Evolutionary conservation across 30 jellyfish, hydroid and myxozoan genomes (phyloP).

Genomic region (Aurelia aurita): DNA sequence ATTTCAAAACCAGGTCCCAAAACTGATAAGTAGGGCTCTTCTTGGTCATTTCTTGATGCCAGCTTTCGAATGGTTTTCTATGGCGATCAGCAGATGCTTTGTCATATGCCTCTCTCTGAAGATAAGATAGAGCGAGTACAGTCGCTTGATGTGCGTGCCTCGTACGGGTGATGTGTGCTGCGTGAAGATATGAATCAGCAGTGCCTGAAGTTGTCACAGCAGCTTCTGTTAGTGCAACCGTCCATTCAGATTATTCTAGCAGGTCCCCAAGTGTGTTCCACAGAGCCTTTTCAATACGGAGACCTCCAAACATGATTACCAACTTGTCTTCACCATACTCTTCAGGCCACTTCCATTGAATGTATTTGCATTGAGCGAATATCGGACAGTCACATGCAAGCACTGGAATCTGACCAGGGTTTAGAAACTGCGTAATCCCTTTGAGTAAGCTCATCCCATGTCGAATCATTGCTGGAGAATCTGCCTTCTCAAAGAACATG

Average conservation of each 20-base stretch:
- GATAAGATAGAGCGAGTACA: slow-evolving; percentile 22
- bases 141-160: slow-evolving; percentile 59
- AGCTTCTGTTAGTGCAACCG: slow-evolving; percentile 1
- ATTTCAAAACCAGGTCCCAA: slow-evolving; percentile 16
- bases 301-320: not conserved
- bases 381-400: slow-evolving; percentile 26
- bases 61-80: not conserved
- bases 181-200: slow-evolving; percentile 51
- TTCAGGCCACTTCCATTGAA: not conserved
- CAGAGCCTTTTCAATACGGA: not conserved
- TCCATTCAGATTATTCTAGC: slow-evolving; percentile 4
- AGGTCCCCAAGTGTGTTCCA: slow-evolving; percentile 18
- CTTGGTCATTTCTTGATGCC: too few species aligned
- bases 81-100: not conserved
- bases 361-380: not conserved
- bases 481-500: slow-evolving; percentile 13
- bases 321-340: slow-evolving; percentile 1
- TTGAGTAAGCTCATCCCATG: slow-evolving; percentile 19
- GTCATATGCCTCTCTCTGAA: not conserved
- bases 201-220: slow-evolving; percentile 33
- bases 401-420: slow-evolving; percentile 39
- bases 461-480: slow-evolving; percentile 16
- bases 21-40: slow-evolving; percentile 12
- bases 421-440: slow-evolving; percentile 8
- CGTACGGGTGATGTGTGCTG: slow-evolving; percentile 52